Percentiles rank a stretch among this genome's conserved stretches.
These are phyloP conservation scores for Peucedramus taeniatus DNA, from an alignment of 2,113 vertebrate species.

Conservation along the genomic window DNA sequence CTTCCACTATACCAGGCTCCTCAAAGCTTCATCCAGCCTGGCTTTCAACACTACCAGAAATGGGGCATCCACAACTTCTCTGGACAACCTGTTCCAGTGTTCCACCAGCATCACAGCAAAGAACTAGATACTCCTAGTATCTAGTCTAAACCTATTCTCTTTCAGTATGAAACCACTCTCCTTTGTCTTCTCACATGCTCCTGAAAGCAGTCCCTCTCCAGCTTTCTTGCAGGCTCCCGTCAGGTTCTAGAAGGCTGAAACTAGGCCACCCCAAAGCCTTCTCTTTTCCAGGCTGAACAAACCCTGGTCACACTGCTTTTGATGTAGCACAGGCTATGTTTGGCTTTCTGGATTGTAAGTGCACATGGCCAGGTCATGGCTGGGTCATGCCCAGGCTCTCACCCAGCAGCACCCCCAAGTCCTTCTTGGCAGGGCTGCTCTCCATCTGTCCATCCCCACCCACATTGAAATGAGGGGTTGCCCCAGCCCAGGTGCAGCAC, in stretches of 20 bases:
- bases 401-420: background rate
- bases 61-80: background rate
- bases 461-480: fast-evolving
- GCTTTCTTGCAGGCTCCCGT: background rate
- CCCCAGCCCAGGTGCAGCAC: background rate
- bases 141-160: background rate
- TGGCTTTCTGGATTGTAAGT: background rate
- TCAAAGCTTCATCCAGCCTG: background rate
- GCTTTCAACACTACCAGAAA: background rate
- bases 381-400: background rate
- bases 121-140: background rate
- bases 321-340: background rate
- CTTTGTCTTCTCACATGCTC: background rate
- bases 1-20: background rate
- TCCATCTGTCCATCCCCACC: background rate
- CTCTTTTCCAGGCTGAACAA: background rate
- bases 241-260: background rate
- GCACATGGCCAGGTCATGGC: background rate
- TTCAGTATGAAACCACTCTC: background rate
- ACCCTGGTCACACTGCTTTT: background rate
- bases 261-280: background rate
- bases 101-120: background rate
- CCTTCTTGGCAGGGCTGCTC: background rate
- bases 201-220: background rate
- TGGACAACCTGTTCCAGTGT: background rate